phyloP scores from a whole-genome alignment of 2,113 vertebrate species.

The Onychostruthus taczanowskii region DNA sequence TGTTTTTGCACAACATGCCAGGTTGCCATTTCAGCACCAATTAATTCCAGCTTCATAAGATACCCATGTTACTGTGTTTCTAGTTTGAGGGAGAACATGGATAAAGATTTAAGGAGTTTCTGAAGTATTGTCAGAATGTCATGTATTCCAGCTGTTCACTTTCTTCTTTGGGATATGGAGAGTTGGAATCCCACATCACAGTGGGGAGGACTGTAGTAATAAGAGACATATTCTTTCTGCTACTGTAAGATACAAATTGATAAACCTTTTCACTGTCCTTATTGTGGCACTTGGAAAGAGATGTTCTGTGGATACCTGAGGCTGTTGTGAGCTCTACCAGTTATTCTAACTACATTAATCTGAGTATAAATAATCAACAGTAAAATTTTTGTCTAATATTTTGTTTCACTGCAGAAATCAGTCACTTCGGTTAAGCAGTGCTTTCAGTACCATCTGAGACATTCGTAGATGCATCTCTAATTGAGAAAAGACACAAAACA shows the following conservation, averaged over 20 bases:
- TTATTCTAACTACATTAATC: background rate
- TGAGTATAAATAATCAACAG: background rate
- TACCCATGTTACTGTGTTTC: background rate
- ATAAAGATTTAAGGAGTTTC: background rate
- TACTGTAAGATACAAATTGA: background rate
- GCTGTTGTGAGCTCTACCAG: background rate
- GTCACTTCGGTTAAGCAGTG: background rate
- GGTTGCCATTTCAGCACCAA: background rate
- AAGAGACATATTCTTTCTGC: background rate
- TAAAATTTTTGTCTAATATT: background rate
- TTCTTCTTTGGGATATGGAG: background rate
- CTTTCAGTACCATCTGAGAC: background rate
- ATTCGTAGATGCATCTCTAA: background rate
- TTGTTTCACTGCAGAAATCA: background rate
- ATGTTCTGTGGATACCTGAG: background rate
- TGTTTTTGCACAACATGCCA: background rate
- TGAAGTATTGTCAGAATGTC: background rate
- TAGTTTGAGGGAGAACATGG: background rate
- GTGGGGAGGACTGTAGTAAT: background rate
- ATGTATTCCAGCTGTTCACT: background rate
- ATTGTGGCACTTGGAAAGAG: background rate
- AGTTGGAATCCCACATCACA: background rate
- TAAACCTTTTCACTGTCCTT: background rate
- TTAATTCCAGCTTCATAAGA: background rate
- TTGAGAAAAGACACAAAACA: background rate